Evolutionary conservation across 2,113 vertebrate species (phyloP).

Genomic region (Heloderma charlesbogerti): DNA sequence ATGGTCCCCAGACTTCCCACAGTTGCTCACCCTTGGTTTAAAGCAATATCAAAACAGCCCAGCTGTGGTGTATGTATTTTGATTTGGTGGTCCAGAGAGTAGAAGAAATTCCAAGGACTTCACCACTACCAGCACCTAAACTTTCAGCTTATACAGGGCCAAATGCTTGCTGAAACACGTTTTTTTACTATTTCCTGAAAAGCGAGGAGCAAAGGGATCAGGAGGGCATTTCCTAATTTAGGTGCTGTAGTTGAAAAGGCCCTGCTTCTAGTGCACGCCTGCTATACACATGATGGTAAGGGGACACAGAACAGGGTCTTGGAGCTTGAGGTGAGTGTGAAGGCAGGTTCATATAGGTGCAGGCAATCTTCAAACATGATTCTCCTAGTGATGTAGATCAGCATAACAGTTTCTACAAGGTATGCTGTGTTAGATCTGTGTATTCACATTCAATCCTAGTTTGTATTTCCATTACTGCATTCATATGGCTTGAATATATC

Average conservation of each 20-base stretch:
- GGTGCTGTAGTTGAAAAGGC: background rate
- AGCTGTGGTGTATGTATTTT: background rate
- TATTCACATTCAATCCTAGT: constrained; percentile 28
- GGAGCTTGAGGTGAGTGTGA: background rate
- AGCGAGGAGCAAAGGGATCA: background rate
- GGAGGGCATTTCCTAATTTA: background rate
- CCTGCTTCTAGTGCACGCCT: background rate
- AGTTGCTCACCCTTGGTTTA: too few species aligned
- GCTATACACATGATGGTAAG: background rate
- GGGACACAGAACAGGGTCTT: background rate
- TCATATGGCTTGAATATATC: constrained; percentile 10
- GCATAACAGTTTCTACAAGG: background rate
- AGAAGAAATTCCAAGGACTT: background rate
- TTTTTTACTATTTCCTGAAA: background rate
- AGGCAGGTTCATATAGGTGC: background rate
- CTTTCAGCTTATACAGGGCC: background rate
- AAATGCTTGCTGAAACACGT: constrained; percentile 30
- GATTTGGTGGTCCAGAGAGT: background rate
- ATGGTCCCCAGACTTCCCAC: too few species aligned
- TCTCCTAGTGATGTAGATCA: background rate
- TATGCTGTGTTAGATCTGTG: background rate
- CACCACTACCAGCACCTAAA: background rate
- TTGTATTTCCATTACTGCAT: background rate
- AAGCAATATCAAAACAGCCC: background rate
- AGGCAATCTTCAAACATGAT: background rate